Base-by-base conservation (phyloP, 2,888 invertebrate genomes). In the Tachina lurida region DNA sequence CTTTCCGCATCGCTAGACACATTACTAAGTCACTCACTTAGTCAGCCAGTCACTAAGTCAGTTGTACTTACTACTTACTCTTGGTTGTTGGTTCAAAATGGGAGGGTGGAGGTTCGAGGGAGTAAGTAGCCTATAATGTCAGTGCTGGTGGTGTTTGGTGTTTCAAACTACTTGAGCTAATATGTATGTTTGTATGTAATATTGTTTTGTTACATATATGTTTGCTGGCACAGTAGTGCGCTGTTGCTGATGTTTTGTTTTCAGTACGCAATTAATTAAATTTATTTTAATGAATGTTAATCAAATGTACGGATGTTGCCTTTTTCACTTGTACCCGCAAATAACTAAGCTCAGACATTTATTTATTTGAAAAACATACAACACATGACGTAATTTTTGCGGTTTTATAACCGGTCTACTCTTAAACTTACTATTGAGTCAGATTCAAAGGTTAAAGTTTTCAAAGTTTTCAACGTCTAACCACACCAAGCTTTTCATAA, bases 221-320 rank as follows among this genome's bases (percentile, higher is more conserved):
- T 68, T 62, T 79, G 60, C 65, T 22, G 22, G 22, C 62, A 43
- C 63, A 62, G 56, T 83, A 63, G 49, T 1, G 13, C 84, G 41
- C 88, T 89, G 88, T 88, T 89, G 88, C 86, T 83, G 90, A 87
- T 79, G 76, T 75, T 86, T 82, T 86, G 49, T 82, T 83, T 83
- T 86, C 76, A 83, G 86, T 86, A 86, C 86, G 79, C 76, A 86
- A 86, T 83, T 83, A 86, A 86, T 86, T 86, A 86, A 86, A 79
- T 83, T 83, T 86, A 75, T 79, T 83, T 83, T 76, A 86, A 86
- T 86, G 71, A 79, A 86, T 86, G 76, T 67, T 83, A 86, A 86
- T 83, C 71, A 80, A 83, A 71, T 76, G 83, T 83, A 76, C 86
- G 86, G 86, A 86, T 86, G 86, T 86, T 86, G 77, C 63, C 31